phyloP scores from a whole-genome alignment of 2,888 invertebrate species.

The Oegoconia quadripuncta region DNA sequence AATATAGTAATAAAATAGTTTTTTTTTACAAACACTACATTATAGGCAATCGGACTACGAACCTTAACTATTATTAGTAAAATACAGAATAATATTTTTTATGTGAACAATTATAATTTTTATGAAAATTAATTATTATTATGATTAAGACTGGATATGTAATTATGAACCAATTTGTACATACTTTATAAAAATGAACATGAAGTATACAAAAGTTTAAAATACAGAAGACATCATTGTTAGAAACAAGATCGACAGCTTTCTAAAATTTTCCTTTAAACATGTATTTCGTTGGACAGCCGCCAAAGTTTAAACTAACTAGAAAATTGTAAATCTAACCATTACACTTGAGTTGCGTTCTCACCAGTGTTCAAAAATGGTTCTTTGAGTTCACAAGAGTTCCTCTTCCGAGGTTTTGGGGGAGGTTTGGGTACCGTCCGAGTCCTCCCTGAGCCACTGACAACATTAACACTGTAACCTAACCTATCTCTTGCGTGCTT shows the following conservation, averaged over 20 bases:
- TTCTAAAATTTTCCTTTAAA: not conserved
- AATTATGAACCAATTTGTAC: too few species aligned
- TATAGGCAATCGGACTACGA: too few species aligned
- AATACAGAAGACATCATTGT: not conserved
- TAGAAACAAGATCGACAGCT: too few species aligned
- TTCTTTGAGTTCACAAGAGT: constrained; percentile 81
- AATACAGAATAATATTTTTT: too few species aligned
- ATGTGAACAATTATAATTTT: too few species aligned
- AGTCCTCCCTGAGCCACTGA: constrained; percentile 51
- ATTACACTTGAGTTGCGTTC: constrained; percentile 92
- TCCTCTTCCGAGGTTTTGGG: constrained; percentile 88
- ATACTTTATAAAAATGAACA: too few species aligned
- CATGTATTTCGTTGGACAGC: not conserved
- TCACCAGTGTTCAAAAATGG: constrained; percentile 90
- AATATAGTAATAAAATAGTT: too few species aligned
- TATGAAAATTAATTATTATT: too few species aligned
- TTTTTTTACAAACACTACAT: too few species aligned
- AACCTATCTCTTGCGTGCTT: constrained; percentile 40
- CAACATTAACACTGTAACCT: constrained; percentile 55
- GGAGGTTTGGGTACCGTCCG: constrained; percentile 87
- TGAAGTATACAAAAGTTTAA: not conserved
- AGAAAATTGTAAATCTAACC: constrained; percentile 3
- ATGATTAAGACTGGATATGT: too few species aligned
- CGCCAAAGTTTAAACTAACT: constrained; percentile 1
- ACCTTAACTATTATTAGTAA: too few species aligned